Conservation (phyloP, 2,113 vertebrate genomes). For the Himantopus leucocephalus region DNA sequence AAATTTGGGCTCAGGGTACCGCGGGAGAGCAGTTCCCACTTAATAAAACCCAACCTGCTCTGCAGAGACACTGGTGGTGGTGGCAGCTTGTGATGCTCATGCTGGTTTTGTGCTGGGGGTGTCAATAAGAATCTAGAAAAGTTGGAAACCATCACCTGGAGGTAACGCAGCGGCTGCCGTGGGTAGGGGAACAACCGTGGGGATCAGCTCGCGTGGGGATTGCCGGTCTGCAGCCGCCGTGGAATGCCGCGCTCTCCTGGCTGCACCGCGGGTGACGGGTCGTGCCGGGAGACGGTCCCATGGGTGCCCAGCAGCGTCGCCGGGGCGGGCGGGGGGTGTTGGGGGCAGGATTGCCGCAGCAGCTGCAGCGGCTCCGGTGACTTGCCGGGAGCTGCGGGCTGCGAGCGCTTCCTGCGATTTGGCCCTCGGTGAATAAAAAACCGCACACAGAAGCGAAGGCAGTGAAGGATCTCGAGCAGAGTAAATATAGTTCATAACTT, state of each 20-base stretch:
- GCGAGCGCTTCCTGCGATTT: not conserved
- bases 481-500: constrained; percentile 40
- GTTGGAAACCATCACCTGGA: not conserved
- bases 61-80: accelerated
- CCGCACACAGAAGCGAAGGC: not conserved
- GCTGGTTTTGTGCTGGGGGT: not conserved
- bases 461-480: not conserved
- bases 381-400: not conserved
- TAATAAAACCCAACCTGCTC: not conserved
- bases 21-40: accelerated
- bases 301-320: not conserved
- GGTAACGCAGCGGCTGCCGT: not conserved
- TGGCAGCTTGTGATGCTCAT: accelerated
- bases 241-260: accelerated
- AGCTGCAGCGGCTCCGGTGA: not conserved
- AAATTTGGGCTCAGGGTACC: not conserved
- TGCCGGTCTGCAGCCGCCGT: accelerated
- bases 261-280: accelerated
- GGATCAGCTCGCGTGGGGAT: accelerated
- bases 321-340: accelerated
- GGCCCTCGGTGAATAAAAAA: not conserved
- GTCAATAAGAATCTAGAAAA: not conserved
- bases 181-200: accelerated
- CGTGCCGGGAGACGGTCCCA: accelerated
- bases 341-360: not conserved